These are phyloP conservation scores for Cataglyphis albicans DNA, from an alignment of 2,888 invertebrate genomes.

Conservation along the genomic window DNA sequence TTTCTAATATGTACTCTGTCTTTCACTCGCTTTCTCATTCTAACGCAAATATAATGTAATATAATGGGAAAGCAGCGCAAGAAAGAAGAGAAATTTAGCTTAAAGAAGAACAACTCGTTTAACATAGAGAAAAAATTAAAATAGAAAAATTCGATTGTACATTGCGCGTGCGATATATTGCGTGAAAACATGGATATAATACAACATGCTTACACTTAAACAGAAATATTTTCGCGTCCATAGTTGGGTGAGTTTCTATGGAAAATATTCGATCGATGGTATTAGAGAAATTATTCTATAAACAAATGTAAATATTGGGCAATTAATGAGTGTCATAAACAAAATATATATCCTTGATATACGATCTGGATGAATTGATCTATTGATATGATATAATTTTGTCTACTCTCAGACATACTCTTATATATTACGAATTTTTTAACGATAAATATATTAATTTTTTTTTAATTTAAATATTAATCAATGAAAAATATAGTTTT, in stretches of 20 bases:
- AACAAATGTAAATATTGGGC: conserved; percentile 17
- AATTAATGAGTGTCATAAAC: conserved; percentile 26
- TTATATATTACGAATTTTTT: neutral
- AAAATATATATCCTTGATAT: conserved; percentile 6
- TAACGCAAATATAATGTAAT: neutral
- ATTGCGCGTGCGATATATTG: neutral
- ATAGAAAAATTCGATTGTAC: conserved; percentile 18
- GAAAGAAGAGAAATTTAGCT: neutral
- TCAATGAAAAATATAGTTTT: neutral
- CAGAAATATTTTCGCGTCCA: conserved; percentile 64
- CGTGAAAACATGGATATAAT: conserved; percentile 68
- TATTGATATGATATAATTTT: neutral
- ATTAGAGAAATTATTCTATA: conserved; percentile 17
- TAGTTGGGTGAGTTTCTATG: conserved; percentile 66
- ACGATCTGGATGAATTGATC: conserved; percentile 1
- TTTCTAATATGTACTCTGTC: neutral
- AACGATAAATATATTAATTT: neutral
- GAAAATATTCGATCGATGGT: conserved; percentile 66
- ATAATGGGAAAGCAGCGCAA: neutral
- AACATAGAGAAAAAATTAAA: neutral
- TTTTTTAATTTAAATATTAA: neutral
- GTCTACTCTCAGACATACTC: neutral
- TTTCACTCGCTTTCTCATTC: neutral
- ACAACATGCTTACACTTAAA: conserved; percentile 61
- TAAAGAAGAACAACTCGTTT: neutral